Evolutionary conservation across 92 coral and sea anemone genomes (phyloP).

Genomic region (Epizoanthus scotinus): DNA sequence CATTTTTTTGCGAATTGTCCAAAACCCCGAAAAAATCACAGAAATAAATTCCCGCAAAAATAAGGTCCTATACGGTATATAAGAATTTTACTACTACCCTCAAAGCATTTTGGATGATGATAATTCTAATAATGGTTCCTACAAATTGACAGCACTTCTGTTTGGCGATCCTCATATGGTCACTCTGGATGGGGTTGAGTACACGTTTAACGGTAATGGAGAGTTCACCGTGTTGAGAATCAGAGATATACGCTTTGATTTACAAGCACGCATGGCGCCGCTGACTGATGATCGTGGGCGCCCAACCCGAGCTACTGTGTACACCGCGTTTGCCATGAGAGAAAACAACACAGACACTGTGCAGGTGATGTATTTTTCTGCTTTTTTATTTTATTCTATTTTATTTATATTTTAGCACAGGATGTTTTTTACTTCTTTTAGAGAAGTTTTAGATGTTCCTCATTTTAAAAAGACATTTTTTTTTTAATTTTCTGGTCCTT

Average conservation of each 20-base stretch:
- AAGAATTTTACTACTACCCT: neutral
- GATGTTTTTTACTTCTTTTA: no score
- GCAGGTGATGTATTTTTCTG: slow-evolving; percentile 40
- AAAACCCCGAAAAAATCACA: no score
- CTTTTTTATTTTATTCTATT: no score
- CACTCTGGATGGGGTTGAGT: slow-evolving; percentile 74
- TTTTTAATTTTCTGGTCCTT: no score
- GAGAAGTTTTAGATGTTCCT: no score
- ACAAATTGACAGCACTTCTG: slow-evolving; percentile 48
- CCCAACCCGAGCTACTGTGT: slow-evolving; percentile 62
- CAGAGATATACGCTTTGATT: slow-evolving; percentile 46
- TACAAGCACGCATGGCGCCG: slow-evolving; percentile 83
- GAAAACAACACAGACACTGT: slow-evolving; percentile 63
- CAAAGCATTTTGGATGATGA: neutral
- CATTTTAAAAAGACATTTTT: no score
- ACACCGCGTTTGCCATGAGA: slow-evolving; percentile 62
- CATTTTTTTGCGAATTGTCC: no score
- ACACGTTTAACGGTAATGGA: slow-evolving; percentile 84
- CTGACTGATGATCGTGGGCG: slow-evolving; percentile 32
- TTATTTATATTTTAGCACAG: no score
- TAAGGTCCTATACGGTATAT: no score
- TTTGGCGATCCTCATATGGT: slow-evolving; percentile 93
- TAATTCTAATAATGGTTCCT: no score
- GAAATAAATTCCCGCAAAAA: no score
- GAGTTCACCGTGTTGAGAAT: slow-evolving; percentile 68